These are phyloP conservation scores for Malurus leucopterus DNA, from an alignment of 2,797 vertebrate genomes.

Conservation along the genomic window DNA sequence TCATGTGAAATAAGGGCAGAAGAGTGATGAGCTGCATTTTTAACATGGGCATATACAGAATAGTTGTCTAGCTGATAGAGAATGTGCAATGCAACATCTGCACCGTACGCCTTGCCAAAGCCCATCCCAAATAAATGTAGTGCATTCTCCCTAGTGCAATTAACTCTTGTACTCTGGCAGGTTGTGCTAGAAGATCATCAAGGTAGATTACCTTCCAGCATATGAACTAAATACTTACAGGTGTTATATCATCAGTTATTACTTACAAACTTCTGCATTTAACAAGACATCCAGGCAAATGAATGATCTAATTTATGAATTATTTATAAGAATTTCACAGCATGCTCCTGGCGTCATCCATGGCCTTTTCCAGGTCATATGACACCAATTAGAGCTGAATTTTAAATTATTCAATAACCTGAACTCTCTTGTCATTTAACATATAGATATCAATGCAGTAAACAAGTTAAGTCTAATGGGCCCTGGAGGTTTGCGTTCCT, in stretches of 20 bases:
- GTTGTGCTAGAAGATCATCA: slow-evolving; percentile 78
- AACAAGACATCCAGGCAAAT: slow-evolving; percentile 76
- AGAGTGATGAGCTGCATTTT: slow-evolving; percentile 55
- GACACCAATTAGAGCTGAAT: slow-evolving; percentile 82
- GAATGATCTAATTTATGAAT: slow-evolving; percentile 79
- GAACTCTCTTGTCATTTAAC: slow-evolving; percentile 83
- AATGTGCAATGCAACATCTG: slow-evolving; percentile 73
- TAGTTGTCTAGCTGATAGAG: slow-evolving; percentile 66
- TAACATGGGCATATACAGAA: slow-evolving; percentile 51
- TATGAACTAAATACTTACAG: slow-evolving; percentile 82
- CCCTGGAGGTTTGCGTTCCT: slow-evolving; percentile 70
- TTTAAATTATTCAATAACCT: slow-evolving; percentile 85
- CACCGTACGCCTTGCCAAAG: slow-evolving; percentile 68
- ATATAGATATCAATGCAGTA: slow-evolving; percentile 82
- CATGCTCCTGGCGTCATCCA: slow-evolving; percentile 77
- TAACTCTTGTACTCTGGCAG: slow-evolving; percentile 72
- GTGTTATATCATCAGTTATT: slow-evolving; percentile 79
- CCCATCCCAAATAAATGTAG: slow-evolving; percentile 74
- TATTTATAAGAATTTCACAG: slow-evolving; percentile 80
- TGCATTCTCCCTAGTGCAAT: slow-evolving; percentile 75
- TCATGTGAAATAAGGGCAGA: slow-evolving; percentile 65
- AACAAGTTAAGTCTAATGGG: slow-evolving; percentile 83
- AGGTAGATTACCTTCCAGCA: slow-evolving; percentile 78
- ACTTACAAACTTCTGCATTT: slow-evolving; percentile 79
- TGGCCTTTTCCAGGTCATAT: slow-evolving; percentile 81